These are phyloP conservation scores for Palaemon carinicauda DNA, from an alignment of 1,140 invertebrate species.

Conservation along the genomic window DNA sequence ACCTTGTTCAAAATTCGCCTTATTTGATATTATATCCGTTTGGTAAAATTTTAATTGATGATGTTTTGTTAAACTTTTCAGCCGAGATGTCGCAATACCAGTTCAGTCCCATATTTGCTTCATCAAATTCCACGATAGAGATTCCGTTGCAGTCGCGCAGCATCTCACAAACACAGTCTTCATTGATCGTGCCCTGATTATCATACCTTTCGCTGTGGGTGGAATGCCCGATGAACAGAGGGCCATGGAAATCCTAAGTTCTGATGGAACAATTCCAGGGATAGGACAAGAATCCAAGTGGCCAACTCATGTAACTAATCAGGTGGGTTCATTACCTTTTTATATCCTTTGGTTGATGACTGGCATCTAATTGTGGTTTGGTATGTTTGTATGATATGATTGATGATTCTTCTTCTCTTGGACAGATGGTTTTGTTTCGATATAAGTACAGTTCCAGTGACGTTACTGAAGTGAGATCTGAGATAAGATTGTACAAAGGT, in stretches of 20 bases:
- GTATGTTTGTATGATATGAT: no score
- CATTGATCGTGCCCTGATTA: conserved; percentile 95
- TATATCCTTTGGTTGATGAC: no score
- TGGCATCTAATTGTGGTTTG: no score
- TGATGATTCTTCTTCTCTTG: no score
- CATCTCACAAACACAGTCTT: conserved; percentile 99
- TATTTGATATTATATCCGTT: no score
- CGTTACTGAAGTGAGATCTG: no score
- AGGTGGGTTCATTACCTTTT: conserved; percentile 64
- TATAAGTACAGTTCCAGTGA: no score
- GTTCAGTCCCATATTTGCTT: conserved; percentile 94
- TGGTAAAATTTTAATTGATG: no score
- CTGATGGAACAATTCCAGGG: conserved; percentile 80
- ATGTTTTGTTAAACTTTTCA: conserved; percentile 32
- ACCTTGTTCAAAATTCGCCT: no score
- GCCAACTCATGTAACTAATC: conserved; percentile 87
- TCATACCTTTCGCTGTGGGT: conserved; percentile 83
- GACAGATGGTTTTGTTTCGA: no score
- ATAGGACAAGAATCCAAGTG: conserved; percentile 83
- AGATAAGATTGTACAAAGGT: no score
- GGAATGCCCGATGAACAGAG: conserved; percentile 95
- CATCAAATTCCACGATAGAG: conserved; percentile 91
- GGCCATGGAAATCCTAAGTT: conserved; percentile 88
- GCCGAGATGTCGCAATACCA: conserved; percentile 83
- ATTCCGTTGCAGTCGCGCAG: conserved; percentile 88